Conservation (phyloP, 1,140 invertebrate genomes). For the Probaryconus sp. region DNA sequence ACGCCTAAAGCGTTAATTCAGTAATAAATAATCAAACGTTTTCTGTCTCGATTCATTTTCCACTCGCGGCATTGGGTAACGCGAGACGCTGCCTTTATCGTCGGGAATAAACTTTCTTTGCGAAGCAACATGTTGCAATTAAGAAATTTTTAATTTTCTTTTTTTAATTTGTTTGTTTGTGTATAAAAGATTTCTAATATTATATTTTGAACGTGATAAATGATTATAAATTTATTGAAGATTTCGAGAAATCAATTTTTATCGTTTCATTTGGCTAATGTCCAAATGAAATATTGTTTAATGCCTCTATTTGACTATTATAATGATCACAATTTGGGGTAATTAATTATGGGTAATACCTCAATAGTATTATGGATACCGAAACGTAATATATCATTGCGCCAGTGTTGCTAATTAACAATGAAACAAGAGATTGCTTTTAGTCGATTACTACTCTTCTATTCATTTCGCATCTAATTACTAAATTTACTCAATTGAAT, state of each 20-base stretch:
- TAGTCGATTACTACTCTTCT: no score
- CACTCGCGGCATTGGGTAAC: slow-evolving; percentile 3
- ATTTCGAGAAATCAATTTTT: no score
- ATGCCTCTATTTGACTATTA: slow-evolving; percentile 21
- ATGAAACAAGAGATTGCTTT: slow-evolving; percentile 49
- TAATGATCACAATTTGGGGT: slow-evolving; percentile 1
- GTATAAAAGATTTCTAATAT: no score
- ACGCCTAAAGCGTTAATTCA: slow-evolving; percentile 42
- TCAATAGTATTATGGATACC: slow-evolving; percentile 29
- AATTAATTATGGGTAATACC: slow-evolving; percentile 23
- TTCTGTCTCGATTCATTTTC: slow-evolving; percentile 23
- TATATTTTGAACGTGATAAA: no score
- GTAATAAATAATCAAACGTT: slow-evolving; percentile 30
- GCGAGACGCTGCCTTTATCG: slow-evolving; percentile 8
- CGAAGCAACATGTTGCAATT: no score
- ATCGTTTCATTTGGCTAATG: no score
- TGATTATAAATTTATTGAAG: no score
- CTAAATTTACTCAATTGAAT: slow-evolving; percentile 30
- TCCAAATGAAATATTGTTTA: slow-evolving; percentile 5
- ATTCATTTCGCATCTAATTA: slow-evolving; percentile 49
- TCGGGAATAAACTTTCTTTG: neutral
- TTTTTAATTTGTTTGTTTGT: no score
- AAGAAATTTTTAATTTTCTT: no score
- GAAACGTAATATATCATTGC: slow-evolving; percentile 47
- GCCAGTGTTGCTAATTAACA: slow-evolving; percentile 53